Evolutionary conservation across 2,113 vertebrate genomes (phyloP).

Genomic region (Indicator indicator): DNA sequence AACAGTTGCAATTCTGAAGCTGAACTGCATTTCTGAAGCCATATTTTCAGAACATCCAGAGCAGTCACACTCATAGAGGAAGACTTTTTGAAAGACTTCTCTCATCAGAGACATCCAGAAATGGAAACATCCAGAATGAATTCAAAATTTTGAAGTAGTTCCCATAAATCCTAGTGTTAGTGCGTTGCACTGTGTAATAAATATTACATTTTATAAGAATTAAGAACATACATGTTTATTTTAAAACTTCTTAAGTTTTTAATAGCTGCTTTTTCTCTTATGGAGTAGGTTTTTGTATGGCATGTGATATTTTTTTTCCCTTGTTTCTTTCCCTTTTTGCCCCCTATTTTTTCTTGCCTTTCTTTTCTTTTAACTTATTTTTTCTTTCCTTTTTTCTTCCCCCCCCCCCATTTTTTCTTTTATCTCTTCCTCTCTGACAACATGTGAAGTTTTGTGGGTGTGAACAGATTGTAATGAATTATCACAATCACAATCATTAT

Average conservation of each 20-base stretch:
- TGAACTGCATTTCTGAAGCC: neutral
- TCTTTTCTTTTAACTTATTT: neutral
- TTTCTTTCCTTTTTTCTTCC: no score
- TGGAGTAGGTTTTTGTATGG: neutral
- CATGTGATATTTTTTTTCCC: neutral
- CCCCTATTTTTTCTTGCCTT: no score
- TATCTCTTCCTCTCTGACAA: no score
- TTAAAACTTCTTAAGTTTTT: neutral
- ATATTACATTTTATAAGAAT: neutral
- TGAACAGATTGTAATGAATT: neutral
- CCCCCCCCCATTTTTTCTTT: neutral
- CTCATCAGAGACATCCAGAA: neutral
- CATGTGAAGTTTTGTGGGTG: neutral
- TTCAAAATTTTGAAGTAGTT: neutral
- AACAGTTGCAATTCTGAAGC: neutral
- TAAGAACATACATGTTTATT: neutral
- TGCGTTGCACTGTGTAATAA: neutral
- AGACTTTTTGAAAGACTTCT: neutral
- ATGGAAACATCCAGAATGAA: neutral
- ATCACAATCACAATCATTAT: neutral
- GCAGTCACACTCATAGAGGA: neutral
- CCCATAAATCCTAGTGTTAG: neutral
- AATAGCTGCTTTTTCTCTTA: neutral
- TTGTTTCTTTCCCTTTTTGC: no score
- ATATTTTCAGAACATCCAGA: neutral